phyloP scores from a whole-genome alignment of 2,113 vertebrate genomes.

The Toxostoma redivivum region DNA sequence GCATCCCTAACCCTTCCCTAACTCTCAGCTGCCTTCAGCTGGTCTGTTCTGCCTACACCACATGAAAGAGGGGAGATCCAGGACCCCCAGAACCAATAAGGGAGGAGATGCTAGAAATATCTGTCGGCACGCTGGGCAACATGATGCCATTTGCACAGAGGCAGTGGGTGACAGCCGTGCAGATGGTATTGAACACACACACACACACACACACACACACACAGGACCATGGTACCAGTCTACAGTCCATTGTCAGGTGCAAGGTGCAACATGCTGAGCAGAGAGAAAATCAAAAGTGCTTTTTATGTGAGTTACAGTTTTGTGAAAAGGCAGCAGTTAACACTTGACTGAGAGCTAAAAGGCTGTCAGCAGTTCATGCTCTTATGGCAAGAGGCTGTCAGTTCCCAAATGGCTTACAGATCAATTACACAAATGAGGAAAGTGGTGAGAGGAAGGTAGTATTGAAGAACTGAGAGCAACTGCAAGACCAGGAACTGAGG shows the following conservation, averaged over 20 bases:
- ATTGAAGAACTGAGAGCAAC: not conserved
- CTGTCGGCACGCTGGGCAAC: not conserved
- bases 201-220: rapidly evolving
- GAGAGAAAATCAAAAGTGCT: not conserved
- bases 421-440: not conserved
- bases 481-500: not conserved
- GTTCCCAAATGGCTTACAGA: not conserved
- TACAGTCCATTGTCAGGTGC: not conserved
- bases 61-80: not conserved
- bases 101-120: not conserved
- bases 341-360: not conserved
- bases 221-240: rapidly evolving
- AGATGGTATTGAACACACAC: not conserved
- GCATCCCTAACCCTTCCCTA: not conserved
- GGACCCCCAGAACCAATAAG: rapidly evolving
- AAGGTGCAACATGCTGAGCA: not conserved
- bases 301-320: not conserved
- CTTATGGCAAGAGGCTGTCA: not conserved
- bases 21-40: not conserved
- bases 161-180: rapidly evolving
- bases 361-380: not conserved
- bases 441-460: not conserved
- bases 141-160: not conserved
- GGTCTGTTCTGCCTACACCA: not conserved
- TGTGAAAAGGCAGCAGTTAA: not conserved